Evolutionary conservation across 2,888 invertebrate species (phyloP).

Genomic region (Ceramica pisi): DNA sequence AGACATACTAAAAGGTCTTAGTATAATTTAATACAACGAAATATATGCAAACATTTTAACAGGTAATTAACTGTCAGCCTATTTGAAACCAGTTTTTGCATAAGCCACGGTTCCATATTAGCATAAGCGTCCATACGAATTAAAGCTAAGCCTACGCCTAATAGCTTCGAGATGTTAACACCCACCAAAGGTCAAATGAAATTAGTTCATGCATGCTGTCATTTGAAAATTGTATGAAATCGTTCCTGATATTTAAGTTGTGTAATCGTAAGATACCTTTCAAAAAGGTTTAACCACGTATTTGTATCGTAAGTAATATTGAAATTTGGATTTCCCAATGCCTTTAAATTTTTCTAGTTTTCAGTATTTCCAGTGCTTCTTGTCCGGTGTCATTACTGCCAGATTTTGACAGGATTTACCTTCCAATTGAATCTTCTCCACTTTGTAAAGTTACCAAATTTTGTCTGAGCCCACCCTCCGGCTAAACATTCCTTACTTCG

Average conservation of each 20-base stretch:
- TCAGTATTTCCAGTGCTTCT: background rate
- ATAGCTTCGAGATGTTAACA: constrained; percentile 56
- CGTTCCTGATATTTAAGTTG: constrained; percentile 17
- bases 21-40: background rate
- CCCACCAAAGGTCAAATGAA: constrained; percentile 69
- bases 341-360: too few species aligned
- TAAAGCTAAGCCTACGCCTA: constrained; percentile 54
- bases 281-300: background rate
- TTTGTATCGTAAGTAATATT: too few species aligned
- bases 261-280: background rate
- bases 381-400: background rate
- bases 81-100: constrained; percentile 58
- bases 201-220: constrained; percentile 61
- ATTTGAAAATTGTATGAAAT: constrained; percentile 61
- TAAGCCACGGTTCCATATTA: constrained; percentile 51
- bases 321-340: too few species aligned
- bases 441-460: constrained; percentile 11
- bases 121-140: constrained; percentile 56
- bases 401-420: background rate
- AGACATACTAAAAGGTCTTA: background rate
- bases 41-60: constrained; percentile 33
- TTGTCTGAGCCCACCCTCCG: background rate
- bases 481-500: background rate
- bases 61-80: constrained; percentile 49
- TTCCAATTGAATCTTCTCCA: constrained; percentile 5